Evolutionary conservation across 2,888 invertebrate genomes (phyloP), one percentile per base, ranked within the genome.

Genomic region (Colostygia pectinataria): DNA sequence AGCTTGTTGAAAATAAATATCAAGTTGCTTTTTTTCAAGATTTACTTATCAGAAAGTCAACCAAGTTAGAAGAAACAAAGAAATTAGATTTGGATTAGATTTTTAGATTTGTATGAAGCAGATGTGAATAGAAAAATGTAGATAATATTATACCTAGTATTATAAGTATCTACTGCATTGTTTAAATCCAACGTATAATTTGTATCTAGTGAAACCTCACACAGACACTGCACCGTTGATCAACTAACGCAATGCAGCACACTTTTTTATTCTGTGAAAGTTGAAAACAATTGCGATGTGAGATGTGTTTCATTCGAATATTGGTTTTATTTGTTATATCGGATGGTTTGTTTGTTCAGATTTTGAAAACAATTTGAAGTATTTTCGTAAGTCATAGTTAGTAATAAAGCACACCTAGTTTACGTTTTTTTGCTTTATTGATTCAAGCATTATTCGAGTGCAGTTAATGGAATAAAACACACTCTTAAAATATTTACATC

Each of bases 181-280:
- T n/a, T 4, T 18, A 18, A 15, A 25, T 37, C 14, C 5, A 39
- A 39, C 15, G 28, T 42, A 49, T 57, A 43, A 53, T 49, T 39
- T 55, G 61, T 65, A 23, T 14, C 20, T 4, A 58, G 63, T 66
- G 69, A 69, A 71, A 69, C 62, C 57, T 24, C 39, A 34, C n/a
- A n/a, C n/a, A n/a, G n/a, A 65, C 59, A 54, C 57, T 57, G 61
- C 66, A 59, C 64, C 53, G 61, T 56, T 59, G 58, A 68, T 69
- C 65, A 63, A 70, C 63, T 70, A 76, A 80, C 80, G 31, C 40
- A 79, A 77, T 78, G 74, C 73, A 70, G 65, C 71, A 68, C 63
- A 76, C 77, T 79, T 61, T 61, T 74, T 79, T 77, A 68, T 71
- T 71, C 55, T 66, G 86, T 79, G 87, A 87, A 88, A 88, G 88